phyloP scores from a whole-genome alignment of 2,888 invertebrate species.

The Andricus quercusramuli region DNA sequence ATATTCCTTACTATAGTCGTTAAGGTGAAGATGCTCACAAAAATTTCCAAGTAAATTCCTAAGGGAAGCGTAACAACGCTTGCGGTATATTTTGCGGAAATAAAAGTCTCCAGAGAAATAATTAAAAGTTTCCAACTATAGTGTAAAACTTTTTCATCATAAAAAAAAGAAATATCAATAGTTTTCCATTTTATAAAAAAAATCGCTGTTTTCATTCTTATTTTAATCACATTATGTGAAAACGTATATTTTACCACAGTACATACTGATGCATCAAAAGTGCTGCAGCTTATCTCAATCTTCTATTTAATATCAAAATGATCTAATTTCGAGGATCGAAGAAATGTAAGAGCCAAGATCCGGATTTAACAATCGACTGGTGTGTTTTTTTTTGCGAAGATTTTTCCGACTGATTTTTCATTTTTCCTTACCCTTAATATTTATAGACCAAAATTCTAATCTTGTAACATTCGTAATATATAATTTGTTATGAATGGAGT shows the following conservation, averaged over 20 bases:
- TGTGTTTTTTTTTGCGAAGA: no score
- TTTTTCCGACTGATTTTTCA: no score
- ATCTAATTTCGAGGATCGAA: no score
- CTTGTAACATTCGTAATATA: no score
- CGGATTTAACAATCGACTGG: no score
- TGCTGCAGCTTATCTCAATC: no score
- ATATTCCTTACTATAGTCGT: constrained; percentile 15
- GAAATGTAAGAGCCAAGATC: no score
- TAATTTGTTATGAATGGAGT: no score
- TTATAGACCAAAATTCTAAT: no score
- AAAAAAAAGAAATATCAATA: constrained; percentile 12
- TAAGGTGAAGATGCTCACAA: constrained; percentile 14
- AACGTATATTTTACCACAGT: neutral
- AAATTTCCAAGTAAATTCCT: constrained; percentile 29
- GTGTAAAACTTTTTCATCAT: neutral
- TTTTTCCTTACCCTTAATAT: no score
- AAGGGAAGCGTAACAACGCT: constrained; percentile 10
- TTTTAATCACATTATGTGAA: neutral
- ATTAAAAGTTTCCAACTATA: constrained; percentile 5
- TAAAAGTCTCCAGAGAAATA: constrained; percentile 25
- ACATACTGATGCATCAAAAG: no score
- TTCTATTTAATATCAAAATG: no score
- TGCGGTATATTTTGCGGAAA: constrained; percentile 19
- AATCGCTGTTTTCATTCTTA: neutral
- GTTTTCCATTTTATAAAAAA: neutral